These are phyloP conservation scores for Cylloceria caligata DNA, from an alignment of 2,888 invertebrate species.

Conservation along the genomic window DNA sequence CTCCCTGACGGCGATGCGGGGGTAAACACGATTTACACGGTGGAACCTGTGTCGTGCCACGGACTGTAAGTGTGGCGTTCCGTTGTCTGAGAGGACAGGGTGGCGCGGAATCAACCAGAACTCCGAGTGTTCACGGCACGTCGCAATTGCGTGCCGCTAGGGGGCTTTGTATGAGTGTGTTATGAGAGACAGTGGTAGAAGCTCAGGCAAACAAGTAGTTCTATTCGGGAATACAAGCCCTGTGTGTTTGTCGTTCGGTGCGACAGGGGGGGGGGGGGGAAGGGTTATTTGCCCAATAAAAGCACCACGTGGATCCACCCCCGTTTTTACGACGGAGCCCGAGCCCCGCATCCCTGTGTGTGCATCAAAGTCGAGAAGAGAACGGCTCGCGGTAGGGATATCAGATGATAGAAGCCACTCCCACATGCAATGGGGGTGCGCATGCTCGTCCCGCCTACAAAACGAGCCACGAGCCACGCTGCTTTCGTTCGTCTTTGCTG, in stretches of 20 bases:
- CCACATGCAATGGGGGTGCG: constrained; percentile 52
- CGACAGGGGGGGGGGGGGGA: constrained; percentile 42
- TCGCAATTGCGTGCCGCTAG: constrained; percentile 19
- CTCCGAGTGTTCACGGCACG: constrained; percentile 33
- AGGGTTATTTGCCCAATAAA: constrained; percentile 83
- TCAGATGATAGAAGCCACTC: constrained; percentile 66
- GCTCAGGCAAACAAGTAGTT: constrained; percentile 33
- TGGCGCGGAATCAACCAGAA: constrained; percentile 46
- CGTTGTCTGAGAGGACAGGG: constrained; percentile 48
- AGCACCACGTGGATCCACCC: constrained; percentile 80
- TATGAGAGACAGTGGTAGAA: background rate
- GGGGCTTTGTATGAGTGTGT: background rate
- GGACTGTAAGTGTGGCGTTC: constrained; percentile 38
- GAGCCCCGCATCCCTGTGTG: background rate
- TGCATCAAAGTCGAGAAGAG: background rate
- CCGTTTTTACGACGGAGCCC: constrained; percentile 60
- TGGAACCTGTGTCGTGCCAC: constrained; percentile 61
- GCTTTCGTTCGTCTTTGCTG: constrained; percentile 74
- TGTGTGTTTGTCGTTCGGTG: constrained; percentile 81
- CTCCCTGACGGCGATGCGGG: constrained; percentile 70
- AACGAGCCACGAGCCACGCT: constrained; percentile 71
- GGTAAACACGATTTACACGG: constrained; percentile 83
- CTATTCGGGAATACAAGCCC: constrained; percentile 30
- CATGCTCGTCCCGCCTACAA: constrained; percentile 67
- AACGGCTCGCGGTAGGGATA: constrained; percentile 17